A percentile compares a stretch with the other conserved stretches of the same genome.
These are phyloP conservation scores for Cygnus buccinator DNA, from an alignment of 2,113 vertebrate species.

Conservation along the genomic window DNA sequence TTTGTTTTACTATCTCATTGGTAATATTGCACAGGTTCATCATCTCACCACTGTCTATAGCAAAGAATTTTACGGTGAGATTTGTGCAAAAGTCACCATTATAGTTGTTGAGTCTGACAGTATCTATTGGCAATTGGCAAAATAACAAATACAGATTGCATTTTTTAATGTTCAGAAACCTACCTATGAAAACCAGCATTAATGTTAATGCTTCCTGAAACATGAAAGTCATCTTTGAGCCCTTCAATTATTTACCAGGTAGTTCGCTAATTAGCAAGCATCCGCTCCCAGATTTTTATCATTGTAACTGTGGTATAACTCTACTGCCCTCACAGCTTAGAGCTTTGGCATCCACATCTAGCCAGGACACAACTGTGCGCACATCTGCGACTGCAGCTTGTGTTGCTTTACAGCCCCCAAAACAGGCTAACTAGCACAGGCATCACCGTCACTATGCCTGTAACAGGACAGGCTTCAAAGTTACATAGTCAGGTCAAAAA, in stretches of 20 bases:
- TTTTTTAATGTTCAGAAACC: neutral
- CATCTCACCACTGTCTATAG: neutral
- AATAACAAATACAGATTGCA: neutral
- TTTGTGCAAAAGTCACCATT: neutral
- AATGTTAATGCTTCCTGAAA: neutral
- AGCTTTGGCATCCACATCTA: neutral
- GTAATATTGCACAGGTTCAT: neutral
- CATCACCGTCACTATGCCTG: too few relatives aligned
- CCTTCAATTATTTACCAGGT: neutral
- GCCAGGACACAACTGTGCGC: accelerated
- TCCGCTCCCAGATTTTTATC: neutral
- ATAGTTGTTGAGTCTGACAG: neutral
- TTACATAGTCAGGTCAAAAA: neutral
- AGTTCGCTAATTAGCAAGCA: neutral
- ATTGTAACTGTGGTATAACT: neutral
- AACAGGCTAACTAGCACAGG: too few relatives aligned
- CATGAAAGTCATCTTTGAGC: neutral
- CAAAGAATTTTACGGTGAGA: neutral
- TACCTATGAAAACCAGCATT: neutral
- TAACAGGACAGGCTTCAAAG: neutral
- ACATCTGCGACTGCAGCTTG: neutral
- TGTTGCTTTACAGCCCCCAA: neutral
- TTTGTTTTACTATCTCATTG: neutral
- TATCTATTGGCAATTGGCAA: neutral
- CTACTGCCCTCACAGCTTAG: neutral